Evolutionary conservation across 2,797 vertebrate species (phyloP), one percentile per base, ranked within the genome.

Genomic region (Brachyalestes nurse): DNA sequence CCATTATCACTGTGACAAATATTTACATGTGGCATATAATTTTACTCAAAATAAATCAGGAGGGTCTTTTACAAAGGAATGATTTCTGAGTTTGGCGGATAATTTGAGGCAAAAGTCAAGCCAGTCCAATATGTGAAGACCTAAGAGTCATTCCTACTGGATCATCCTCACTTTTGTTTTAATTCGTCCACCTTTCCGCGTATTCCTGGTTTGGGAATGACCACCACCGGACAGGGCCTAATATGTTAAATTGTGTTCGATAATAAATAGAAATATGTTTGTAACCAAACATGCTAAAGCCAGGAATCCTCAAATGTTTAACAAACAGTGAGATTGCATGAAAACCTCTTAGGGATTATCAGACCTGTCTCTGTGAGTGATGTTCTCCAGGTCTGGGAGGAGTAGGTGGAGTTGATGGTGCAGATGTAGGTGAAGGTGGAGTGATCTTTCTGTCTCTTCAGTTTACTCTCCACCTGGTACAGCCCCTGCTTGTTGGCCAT

Each of bases 361-460:
- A 53, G 65, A 95, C 93, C 94, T 91, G 87, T 88, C 60, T 93
- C 89, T 69, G 87, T 87, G 75, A 94, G 88, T 0, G 93, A 95
- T 16, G 91, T 25, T 0, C 64, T 92, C 93, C 93, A 94, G 19
- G 74, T 25, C 2, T 88, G 85, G 0, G 86, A 83, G 0, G 87
- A 87, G 21, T 93, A 94, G 3, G 91, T 84, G 0, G 87, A 87
- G 0, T 81, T 88, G 72, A 94, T 83, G 14, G 86, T 91, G 38
- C 94, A 95, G 85, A 94, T 90, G 89, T 95, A 95, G 61, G 91
- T 89, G 79, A 94, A 82, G 58, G 91, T 78, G 0, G 83, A 82
- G 1, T 47, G 86, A 0, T 85, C 85, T 7, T 65, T 82, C 51
- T 92, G 84, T 71, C 42, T 88, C 79, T 40, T 84, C 28, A 95